Evolutionary conservation across 1,140 invertebrate species (phyloP).

Genomic region (Solenopsis fugax): DNA sequence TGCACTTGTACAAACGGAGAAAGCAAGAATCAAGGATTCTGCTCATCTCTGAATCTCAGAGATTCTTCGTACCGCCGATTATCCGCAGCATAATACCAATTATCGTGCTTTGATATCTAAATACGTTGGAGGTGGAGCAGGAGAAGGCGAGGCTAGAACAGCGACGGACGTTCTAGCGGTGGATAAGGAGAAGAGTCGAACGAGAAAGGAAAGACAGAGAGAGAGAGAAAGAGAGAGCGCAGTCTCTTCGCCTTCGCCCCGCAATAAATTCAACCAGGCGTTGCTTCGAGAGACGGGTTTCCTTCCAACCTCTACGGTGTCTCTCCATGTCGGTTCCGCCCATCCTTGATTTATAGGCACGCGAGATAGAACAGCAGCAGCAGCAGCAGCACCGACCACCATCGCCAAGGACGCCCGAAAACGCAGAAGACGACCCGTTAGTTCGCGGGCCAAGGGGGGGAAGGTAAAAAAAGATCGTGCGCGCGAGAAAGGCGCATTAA

Average conservation of each 20-base stretch:
- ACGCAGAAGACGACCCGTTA: constrained; percentile 48
- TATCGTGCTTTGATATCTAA: constrained; percentile 77
- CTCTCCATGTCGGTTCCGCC: constrained; percentile 83
- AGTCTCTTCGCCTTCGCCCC: constrained; percentile 68
- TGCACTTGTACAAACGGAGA: background rate
- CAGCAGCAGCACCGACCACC: constrained; percentile 46
- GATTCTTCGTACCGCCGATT: constrained; percentile 64
- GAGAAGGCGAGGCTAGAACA: constrained; percentile 42
- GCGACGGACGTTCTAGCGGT: constrained; percentile 39
- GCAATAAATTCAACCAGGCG: constrained; percentile 83
- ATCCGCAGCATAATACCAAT: constrained; percentile 73
- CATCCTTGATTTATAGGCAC: constrained; percentile 82
- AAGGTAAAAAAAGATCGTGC: constrained; percentile 14
- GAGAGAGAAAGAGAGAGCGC: constrained; percentile 10
- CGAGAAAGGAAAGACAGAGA: constrained; percentile 17
- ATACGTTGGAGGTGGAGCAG: constrained; percentile 44
- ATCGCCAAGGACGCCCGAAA: constrained; percentile 69
- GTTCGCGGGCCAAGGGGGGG: background rate
- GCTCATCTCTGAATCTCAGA: background rate
- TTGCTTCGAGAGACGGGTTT: constrained; percentile 79
- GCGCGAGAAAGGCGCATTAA: constrained; percentile 53
- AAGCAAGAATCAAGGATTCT: background rate
- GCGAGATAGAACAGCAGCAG: constrained; percentile 73
- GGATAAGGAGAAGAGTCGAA: constrained; percentile 37
- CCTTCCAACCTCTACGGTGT: constrained; percentile 84